Conservation (phyloP, 2,888 invertebrate species). For the Limenitis arthemis region DNA sequence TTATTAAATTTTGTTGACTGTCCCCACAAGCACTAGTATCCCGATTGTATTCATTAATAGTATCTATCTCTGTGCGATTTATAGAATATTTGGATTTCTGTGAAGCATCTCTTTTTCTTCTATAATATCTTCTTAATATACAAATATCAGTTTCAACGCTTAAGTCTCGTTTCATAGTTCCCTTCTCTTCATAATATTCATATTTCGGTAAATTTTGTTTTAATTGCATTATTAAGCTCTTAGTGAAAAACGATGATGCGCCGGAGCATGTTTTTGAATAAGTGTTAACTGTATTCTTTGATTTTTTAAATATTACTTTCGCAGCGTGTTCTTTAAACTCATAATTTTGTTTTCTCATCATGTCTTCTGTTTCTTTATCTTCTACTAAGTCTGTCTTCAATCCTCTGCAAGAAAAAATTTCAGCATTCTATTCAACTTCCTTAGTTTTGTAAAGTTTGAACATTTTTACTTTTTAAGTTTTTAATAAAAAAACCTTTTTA, state of each 20-base stretch:
- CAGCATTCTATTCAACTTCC: slow-evolving; percentile 31
- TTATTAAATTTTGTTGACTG: slow-evolving; percentile 27
- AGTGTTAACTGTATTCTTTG: slow-evolving; percentile 35
- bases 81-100: slow-evolving; percentile 39
- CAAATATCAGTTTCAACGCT: slow-evolving; percentile 57
- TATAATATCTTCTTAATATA: slow-evolving; percentile 43
- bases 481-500: too few species aligned
- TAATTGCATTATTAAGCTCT: slow-evolving; percentile 33
- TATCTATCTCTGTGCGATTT: slow-evolving; percentile 34
- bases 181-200: slow-evolving; percentile 32
- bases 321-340: slow-evolving; percentile 30
- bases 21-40: slow-evolving; percentile 45
- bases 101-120: slow-evolving; percentile 36
- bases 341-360: slow-evolving; percentile 40
- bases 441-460: neutral
- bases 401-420: slow-evolving; percentile 60
- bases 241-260: slow-evolving; percentile 35
- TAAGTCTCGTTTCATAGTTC: slow-evolving; percentile 45
- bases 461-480: neutral
- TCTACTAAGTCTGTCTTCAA: slow-evolving; percentile 18
- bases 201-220: slow-evolving; percentile 36
- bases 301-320: slow-evolving; percentile 46
- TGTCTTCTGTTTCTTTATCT: slow-evolving; percentile 14
- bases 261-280: slow-evolving; percentile 43
- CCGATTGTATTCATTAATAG: slow-evolving; percentile 33